Evolutionary conservation across 2,113 vertebrate genomes (phyloP).

Genomic region (Pontoporia blainvillei): DNA sequence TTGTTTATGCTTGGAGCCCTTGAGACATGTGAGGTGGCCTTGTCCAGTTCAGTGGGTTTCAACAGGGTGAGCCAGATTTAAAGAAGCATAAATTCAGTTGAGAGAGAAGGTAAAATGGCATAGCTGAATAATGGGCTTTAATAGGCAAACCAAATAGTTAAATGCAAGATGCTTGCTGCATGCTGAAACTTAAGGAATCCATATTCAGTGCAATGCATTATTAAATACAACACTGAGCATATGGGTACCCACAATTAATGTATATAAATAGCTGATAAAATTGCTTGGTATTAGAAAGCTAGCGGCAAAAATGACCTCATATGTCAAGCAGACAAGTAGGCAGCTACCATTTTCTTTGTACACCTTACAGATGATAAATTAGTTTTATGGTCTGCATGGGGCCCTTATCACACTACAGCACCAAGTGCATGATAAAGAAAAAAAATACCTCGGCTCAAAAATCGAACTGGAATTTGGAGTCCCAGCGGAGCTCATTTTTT

Average conservation of each 20-base stretch:
- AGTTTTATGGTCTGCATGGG: constrained; percentile 87
- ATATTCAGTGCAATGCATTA: constrained; percentile 86
- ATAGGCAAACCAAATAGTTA: constrained; percentile 85
- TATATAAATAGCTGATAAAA: constrained; percentile 90
- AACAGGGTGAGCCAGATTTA: constrained; percentile 75
- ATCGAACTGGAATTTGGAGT: constrained; percentile 86
- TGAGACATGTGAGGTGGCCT: constrained; percentile 74
- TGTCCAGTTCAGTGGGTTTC: constrained; percentile 76
- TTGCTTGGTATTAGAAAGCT: constrained; percentile 88
- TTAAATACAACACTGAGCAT: constrained; percentile 87
- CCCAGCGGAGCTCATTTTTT: constrained; percentile 82
- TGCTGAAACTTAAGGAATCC: constrained; percentile 85
- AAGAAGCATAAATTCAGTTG: constrained; percentile 76
- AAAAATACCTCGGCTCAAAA: constrained; percentile 85
- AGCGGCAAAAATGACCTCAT: constrained; percentile 89
- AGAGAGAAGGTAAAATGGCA: constrained; percentile 70
- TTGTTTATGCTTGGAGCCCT: constrained; percentile 77
- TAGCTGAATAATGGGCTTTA: constrained; percentile 81
- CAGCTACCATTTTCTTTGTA: constrained; percentile 88
- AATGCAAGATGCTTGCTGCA: constrained; percentile 81
- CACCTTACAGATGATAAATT: constrained; percentile 90
- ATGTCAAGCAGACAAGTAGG: constrained; percentile 88
- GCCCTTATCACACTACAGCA: constrained; percentile 86
- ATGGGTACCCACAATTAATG: constrained; percentile 88
- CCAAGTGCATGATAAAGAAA: constrained; percentile 86